Conservation (phyloP, 2,113 vertebrate species). For the Hippoglossus stenolepis region DNA sequence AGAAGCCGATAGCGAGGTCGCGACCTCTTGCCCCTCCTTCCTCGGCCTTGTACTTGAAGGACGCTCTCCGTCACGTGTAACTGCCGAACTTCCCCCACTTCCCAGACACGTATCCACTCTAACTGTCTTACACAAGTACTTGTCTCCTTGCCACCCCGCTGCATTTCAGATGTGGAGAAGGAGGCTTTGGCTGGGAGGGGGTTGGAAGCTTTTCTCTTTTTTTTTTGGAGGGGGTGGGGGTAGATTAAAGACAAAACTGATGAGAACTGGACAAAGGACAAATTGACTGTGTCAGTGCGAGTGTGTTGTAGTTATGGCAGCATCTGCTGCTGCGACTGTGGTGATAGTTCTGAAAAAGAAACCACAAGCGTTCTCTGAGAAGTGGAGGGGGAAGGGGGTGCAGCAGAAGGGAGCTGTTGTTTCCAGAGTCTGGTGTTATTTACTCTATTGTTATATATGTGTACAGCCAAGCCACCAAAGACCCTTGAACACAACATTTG, state of each 20-base stretch:
- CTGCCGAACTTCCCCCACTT: constrained; percentile 36
- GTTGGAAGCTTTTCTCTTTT: background rate
- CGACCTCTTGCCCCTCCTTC: constrained; percentile 57
- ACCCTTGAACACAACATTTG: constrained; percentile 36
- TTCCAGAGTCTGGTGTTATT: constrained; percentile 59
- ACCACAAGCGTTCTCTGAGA: constrained; percentile 31
- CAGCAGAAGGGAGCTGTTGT: constrained; percentile 26
- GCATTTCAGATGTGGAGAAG: constrained; percentile 28
- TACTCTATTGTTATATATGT: constrained; percentile 58
- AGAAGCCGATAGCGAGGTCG: constrained; percentile 63
- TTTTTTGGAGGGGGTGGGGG: background rate
- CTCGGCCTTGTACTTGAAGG: constrained; percentile 40
- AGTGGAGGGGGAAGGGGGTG: constrained; percentile 13
- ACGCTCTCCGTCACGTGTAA: constrained; percentile 49
- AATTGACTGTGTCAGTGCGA: constrained; percentile 54
- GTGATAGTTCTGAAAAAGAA: constrained; percentile 37
- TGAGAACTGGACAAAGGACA: constrained; percentile 51
- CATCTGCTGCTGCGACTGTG: constrained; percentile 62
- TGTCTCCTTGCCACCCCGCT: constrained; percentile 19
- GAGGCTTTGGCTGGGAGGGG: constrained; percentile 6
- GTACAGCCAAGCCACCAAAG: constrained; percentile 58
- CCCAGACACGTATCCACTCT: background rate
- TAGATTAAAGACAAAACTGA: constrained; percentile 61
- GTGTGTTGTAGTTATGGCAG: constrained; percentile 32
- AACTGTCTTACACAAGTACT: constrained; percentile 23